Evolutionary conservation across 2,888 invertebrate genomes (phyloP), one percentile per base, ranked within the genome.

Genomic region (Salticus scenicus): DNA sequence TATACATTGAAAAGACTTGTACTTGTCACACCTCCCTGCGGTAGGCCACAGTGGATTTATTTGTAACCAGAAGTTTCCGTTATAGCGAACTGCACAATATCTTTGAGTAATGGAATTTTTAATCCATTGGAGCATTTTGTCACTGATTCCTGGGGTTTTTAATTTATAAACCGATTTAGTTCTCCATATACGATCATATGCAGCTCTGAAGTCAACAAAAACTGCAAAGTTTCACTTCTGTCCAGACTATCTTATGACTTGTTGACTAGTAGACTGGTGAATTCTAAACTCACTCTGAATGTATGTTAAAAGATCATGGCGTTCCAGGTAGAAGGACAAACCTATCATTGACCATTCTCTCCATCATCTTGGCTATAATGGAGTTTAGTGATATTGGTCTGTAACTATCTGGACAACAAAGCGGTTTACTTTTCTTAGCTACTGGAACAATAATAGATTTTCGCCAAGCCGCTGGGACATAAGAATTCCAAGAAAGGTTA

Each of bases 71-170:
- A 73, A 1, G 20, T 63, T 63, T 63, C 24, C 14, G 30, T 0
- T 51, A 33, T 73, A 73, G 0, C 63, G 10, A 24, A 73, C 73
- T 1, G 70, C 70, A 14, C 27, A 70, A 42, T 42, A 70, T 42
- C 70, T 41, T 41, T 70, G 42, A 24, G 41, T 1, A 8, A 24
- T 27, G 4, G 5, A 0, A 28, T 27, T 42, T 42, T 28, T 70
- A 1, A 71, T 14, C 70, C 70, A 70, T 14, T n/a, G 10, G 24
- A 70, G 24, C 70, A 70, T 70, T 12, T 24, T 70, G 17, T 20
- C 70, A 14, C 12, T 14, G 30, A 28, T 70, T 24, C 20, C 7
- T 27, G 42, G 10, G 4, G 0, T 70, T 20, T 70, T n/a, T 12
- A 70, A 17, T 24, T 42, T 27, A n/a, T 42, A 10, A 42, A 0